Base-by-base conservation (phyloP, 2,113 vertebrate genomes). In the Telmatochromis brachygnathus region DNA sequence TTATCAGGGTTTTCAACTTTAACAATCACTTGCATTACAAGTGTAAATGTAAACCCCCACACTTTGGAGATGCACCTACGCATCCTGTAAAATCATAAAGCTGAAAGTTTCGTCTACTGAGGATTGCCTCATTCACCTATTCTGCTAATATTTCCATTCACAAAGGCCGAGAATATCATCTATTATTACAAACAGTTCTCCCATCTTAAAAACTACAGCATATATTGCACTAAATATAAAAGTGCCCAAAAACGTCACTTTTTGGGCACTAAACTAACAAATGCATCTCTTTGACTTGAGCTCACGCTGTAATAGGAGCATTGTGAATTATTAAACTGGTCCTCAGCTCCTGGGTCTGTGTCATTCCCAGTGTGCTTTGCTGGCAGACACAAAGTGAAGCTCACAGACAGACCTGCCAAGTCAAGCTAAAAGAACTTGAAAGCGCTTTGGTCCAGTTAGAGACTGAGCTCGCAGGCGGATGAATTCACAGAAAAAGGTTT, bases 341-440 rank as follows among this genome's bases (percentile, higher is more conserved):
- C 73, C 45, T 77, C 45, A 51, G 45, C 17, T 51, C 17, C 6
- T 77, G 45, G 26, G 45, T 77, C 73, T 77, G 73, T 77, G 73
- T 51, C 73, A 77, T 30, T 77, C 73, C 12, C 73, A 77, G 73
- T 77, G 73, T 77, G 45, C 73, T 51, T 77, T 77, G 45, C 73
- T 51, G 73, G 6, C 73, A 77, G 45, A 77, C 73, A 77, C 26
- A 77, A 77, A 77, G 45, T 51, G 73, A 77, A 33, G 73, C 73
- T 77, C 45, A 51, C 45, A 77, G 73, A 77, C 73, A n/a, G 45
- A 77, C 73, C 73, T 77, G 73, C 73, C 73, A 77, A 51, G 45
- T 77, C 45, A 77, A 77, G 73, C 73, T 77, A 77, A 77, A 77
- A 77, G 19, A 33, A 39, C 21, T 21, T 79, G 58, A 83, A 83